Evolutionary conservation across 2,888 invertebrate species (phyloP), one percentile per base, ranked within the genome.

Genomic region (Trichogramma evanescens): DNA sequence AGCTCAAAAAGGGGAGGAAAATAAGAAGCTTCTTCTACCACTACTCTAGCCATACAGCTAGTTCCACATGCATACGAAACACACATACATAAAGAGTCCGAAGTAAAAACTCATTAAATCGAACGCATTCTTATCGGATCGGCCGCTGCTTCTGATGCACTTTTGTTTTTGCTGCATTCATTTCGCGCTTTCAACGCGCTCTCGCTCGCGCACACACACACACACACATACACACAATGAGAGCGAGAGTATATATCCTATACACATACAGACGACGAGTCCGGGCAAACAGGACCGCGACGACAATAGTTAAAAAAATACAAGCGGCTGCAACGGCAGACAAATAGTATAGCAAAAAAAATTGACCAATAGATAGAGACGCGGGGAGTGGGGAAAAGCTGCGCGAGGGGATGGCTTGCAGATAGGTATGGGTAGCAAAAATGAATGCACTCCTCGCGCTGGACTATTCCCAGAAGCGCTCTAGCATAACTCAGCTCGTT

Each of bases 381-480:
- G 38, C 5, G 40, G 13, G 42, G 39, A 26, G 26, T 26, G 26
- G 26, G 26, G 26, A 26, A 26, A 26, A 26, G 26, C 26, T 26
- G 3, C 26, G 26, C 26, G 3, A 26, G 26, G 26, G 26, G 26
- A 26, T 26, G 26, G 26, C 26, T 42, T 38, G 46, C 40, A 50
- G 48, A 42, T 8, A 44, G 41, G 49, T 50, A 42, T 40, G 26
- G 26, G 26, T 26, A 26, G 50, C 8, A 50, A 26, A 50, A 54
- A 54, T 41, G 42, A 42, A 57, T 13, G 42, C 42, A n/a, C 45
- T 50, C 10, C n/a, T 5, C 26, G 8, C n/a, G 8, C 8, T 41
- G n/a, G 9, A 10, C 48, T 50, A 61, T 57, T 61, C 57, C 51
- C 57, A 54, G 57, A 57, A 58, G 50, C 57, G 61, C 39, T 57